Evolutionary conservation across 2,797 vertebrate species (phyloP).

Genomic region (Bryconaethiops microstoma): DNA sequence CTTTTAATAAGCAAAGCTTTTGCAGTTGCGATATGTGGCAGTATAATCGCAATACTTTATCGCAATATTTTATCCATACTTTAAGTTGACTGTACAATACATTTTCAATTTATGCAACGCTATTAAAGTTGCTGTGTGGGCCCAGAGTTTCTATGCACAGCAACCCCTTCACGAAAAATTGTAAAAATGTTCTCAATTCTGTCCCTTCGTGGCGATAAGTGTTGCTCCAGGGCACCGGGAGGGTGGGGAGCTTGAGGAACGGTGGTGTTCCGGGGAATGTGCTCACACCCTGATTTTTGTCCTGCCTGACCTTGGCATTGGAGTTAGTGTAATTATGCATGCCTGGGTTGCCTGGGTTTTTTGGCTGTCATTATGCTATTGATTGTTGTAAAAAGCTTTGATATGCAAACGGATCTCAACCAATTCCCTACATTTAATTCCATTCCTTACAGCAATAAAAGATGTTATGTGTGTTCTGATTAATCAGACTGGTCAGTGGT

Average conservation of each 20-base stretch:
- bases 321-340: not conserved
- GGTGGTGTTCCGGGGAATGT: conserved; percentile 10
- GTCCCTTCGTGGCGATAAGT: not conserved
- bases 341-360: not conserved
- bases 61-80: no score
- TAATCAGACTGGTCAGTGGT: no score
- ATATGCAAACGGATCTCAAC: not conserved
- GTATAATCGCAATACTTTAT: no score
- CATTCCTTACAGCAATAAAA: not conserved
- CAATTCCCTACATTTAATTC: not conserved
- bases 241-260: conserved; percentile 60
- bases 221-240: conserved; percentile 47
- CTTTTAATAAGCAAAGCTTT: no score
- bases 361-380: not conserved
- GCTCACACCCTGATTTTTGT: conserved; percentile 44
- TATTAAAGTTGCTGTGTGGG: no score
- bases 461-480: not conserved
- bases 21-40: no score
- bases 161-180: not conserved
- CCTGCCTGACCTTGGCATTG: conserved; percentile 25
- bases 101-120: no score
- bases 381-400: not conserved
- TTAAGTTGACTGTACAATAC: no score
- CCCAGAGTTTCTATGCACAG: not conserved
- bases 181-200: not conserved